Conservation (phyloP, 2,888 invertebrate species). For the Helleia helle region DNA sequence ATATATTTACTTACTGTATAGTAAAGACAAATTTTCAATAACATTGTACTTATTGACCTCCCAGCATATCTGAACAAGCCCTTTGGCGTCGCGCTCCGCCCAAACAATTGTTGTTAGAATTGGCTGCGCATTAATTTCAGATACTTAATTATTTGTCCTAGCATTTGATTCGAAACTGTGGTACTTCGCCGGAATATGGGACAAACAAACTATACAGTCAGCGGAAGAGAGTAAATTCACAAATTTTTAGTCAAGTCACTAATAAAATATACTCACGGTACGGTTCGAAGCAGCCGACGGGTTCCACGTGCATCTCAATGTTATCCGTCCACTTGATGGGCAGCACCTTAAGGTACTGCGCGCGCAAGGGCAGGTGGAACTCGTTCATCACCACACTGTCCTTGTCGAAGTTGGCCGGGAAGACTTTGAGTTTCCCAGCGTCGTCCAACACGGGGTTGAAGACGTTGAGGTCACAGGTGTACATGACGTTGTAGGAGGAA, state of each 20-base stretch:
- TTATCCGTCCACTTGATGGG: slow-evolving; percentile 82
- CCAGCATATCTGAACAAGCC: no score
- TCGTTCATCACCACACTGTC: slow-evolving; percentile 74
- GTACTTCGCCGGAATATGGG: no score
- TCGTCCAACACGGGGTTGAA: slow-evolving; percentile 76
- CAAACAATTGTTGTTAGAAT: no score
- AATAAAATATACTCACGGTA: slow-evolving; percentile 74
- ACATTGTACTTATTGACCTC: no score
- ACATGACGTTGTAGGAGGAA: slow-evolving; percentile 80
- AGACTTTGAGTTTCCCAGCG: slow-evolving; percentile 68
- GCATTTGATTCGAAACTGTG: no score
- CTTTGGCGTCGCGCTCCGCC: no score
- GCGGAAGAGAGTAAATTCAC: not conserved
- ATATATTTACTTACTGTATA: no score
- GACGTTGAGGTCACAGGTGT: slow-evolving; percentile 79
- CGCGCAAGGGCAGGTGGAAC: slow-evolving; percentile 82
- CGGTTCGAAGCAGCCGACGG: slow-evolving; percentile 84
- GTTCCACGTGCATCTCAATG: slow-evolving; percentile 83
- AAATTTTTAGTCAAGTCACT: no score
- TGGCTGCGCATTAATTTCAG: no score
- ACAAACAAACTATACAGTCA: no score
- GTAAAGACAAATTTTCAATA: no score
- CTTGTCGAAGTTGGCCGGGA: slow-evolving; percentile 82
- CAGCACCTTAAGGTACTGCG: slow-evolving; percentile 80
- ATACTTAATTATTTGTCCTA: no score